Percentiles rank a stretch among this genome's conserved stretches.
These are phyloP conservation scores for Ailuropoda melanoleuca DNA, from an alignment of 2,113 vertebrate genomes.

Conservation along the genomic window DNA sequence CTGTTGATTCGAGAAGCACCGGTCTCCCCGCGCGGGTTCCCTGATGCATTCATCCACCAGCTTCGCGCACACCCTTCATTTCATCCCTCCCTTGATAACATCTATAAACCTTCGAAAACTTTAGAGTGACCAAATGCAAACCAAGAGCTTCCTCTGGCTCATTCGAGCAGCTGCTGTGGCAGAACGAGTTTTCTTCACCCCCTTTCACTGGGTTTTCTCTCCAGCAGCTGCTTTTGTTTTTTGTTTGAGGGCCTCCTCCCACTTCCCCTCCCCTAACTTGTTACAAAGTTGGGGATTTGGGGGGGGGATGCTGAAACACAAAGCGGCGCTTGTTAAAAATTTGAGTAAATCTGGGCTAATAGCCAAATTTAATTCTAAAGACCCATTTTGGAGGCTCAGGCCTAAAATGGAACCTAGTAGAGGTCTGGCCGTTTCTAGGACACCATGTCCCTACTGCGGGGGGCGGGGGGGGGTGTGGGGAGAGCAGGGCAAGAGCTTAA, in stretches of 20 bases:
- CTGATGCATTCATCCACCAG: background rate
- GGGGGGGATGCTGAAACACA: conserved; percentile 86
- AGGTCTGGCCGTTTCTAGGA: conserved; percentile 85
- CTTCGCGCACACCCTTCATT: background rate
- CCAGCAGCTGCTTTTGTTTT: conserved; percentile 91
- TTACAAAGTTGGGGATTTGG: conserved; percentile 54
- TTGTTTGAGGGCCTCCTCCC: conserved; percentile 81
- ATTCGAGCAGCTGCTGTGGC: conserved; percentile 83
- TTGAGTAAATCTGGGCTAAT: conserved; percentile 90
- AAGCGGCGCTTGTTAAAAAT: conserved; percentile 92
- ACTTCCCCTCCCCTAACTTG: conserved; percentile 80
- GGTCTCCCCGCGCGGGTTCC: background rate
- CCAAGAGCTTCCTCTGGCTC: conserved; percentile 81
- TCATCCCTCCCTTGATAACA: conserved; percentile 41
- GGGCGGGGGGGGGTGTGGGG: background rate
- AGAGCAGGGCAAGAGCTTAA: conserved; percentile 71
- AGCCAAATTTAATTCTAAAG: conserved; percentile 91
- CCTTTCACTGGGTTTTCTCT: conserved; percentile 75
- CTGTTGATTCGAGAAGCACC: background rate
- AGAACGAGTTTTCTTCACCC: conserved; percentile 77
- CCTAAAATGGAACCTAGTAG: conserved; percentile 85
- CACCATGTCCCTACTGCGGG: conserved; percentile 81
- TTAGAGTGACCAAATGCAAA: conserved; percentile 41
- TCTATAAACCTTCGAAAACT: conserved; percentile 73
- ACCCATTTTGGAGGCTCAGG: conserved; percentile 82